A percentile compares a stretch with the other conserved stretches of the same genome.
Evolutionary conservation across 1,140 invertebrate species (phyloP).

Genomic region (Nilaparvata lugens): DNA sequence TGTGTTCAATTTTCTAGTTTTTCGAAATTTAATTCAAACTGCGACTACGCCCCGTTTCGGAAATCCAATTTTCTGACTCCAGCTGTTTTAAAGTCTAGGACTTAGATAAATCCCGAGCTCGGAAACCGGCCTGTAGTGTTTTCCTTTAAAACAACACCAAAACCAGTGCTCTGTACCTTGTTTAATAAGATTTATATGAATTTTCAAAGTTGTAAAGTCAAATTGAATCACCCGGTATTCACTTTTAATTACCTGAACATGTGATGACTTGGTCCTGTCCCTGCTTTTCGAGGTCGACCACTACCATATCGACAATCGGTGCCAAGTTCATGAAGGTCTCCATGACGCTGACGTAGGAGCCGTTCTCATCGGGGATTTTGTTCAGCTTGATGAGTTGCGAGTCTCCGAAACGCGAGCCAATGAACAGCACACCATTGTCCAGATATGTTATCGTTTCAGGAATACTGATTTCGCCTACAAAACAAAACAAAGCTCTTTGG

Average conservation of each 20-base stretch:
- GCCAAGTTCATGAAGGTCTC: conserved; percentile 96
- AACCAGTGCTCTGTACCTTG: no score
- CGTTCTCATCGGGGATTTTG: conserved; percentile 70
- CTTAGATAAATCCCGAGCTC: no score
- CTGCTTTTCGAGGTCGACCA: conserved; percentile 91
- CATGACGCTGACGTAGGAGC: conserved; percentile 87
- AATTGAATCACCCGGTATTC: neutral
- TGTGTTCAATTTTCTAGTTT: no score
- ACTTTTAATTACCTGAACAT: conserved; percentile 66
- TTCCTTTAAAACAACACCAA: no score
- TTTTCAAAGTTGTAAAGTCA: no score
- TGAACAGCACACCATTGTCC: conserved; percentile 96
- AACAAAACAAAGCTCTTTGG: conserved; percentile 55
- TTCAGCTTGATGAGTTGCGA: conserved; percentile 91
- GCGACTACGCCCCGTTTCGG: no score
- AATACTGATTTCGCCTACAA: conserved; percentile 80
- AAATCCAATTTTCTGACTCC: no score
- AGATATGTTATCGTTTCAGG: conserved; percentile 98
- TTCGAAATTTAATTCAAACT: no score
- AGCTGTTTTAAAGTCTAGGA: no score
- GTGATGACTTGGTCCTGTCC: conserved; percentile 97
- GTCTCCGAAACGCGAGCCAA: conserved; percentile 93
- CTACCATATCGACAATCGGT: conserved; percentile 95
- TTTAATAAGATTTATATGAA: no score
- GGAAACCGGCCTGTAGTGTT: no score